A percentile compares a stretch with the other conserved stretches of the same genome.
Conservation (phyloP, 2,888 invertebrate genomes). For the Drosophila conformis region DNA sequence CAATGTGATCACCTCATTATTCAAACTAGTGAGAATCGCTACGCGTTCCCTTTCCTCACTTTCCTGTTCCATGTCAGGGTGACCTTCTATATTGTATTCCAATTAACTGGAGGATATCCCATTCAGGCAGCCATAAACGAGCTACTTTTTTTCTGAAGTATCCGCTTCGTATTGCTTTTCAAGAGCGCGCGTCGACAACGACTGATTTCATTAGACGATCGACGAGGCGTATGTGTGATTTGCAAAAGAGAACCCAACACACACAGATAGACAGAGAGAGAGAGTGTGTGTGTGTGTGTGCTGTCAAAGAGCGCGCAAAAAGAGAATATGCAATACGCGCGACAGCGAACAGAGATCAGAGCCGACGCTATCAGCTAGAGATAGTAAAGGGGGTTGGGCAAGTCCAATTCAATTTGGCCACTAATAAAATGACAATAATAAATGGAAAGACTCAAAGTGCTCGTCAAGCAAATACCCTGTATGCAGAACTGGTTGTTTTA, state of each 20-base stretch:
- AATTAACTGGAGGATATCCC: conserved; percentile 28
- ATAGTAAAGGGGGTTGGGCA: conserved; percentile 47
- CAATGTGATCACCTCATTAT: conserved; percentile 86
- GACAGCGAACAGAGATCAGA: conserved; percentile 34
- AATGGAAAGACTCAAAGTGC: background rate
- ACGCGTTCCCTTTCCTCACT: conserved; percentile 65
- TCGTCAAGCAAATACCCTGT: background rate
- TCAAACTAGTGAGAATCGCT: conserved; percentile 85
- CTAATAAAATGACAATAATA: conserved; percentile 27
- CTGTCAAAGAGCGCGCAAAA: conserved; percentile 12
- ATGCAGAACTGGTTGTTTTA: background rate
- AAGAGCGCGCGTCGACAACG: conserved; percentile 55
- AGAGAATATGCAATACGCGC: conserved; percentile 32
- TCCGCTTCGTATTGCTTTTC: conserved; percentile 39
- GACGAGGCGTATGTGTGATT: conserved; percentile 69
- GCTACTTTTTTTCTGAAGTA: background rate
- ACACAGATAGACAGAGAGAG: conserved; percentile 3
- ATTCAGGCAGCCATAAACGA: conserved; percentile 32
- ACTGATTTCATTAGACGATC: conserved; percentile 57
- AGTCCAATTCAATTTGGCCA: conserved; percentile 41
- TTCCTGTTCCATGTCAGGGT: conserved; percentile 47
- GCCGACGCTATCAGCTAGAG: conserved; percentile 40
- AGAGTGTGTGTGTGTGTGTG: background rate
- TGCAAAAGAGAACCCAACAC: conserved; percentile 28
- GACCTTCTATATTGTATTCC: conserved; percentile 8